A percentile compares a stretch with the other conserved stretches of the same genome.
Evolutionary conservation across 2,113 vertebrate species (phyloP).

Genomic region (Tragulus kanchil): DNA sequence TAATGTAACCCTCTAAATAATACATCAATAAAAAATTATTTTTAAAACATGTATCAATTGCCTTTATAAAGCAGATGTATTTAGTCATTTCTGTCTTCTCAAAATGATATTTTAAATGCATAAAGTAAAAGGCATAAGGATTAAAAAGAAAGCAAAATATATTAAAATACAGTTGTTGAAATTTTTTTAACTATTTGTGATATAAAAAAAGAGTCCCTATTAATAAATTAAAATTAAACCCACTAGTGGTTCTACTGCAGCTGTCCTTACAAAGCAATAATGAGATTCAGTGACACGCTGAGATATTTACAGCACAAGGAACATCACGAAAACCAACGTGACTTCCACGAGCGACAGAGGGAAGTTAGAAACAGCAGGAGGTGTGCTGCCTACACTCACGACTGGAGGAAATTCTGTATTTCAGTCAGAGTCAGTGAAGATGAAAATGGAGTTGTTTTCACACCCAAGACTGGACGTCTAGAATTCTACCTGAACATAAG

Average conservation of each 20-base stretch:
- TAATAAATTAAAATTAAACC: constrained; percentile 28
- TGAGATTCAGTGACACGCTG: neutral
- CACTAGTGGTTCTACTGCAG: neutral
- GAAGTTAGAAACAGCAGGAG: neutral
- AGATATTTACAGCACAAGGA: neutral
- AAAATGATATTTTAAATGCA: neutral
- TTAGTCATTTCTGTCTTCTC: constrained; percentile 12
- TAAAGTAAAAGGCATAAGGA: neutral
- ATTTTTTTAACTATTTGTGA: constrained; percentile 14
- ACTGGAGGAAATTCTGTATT: neutral
- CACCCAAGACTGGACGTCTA: neutral
- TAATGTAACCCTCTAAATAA: neutral
- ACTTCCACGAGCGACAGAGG: neutral
- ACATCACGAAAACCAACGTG: neutral
- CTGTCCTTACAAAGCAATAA: neutral
- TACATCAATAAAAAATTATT: neutral
- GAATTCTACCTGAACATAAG: neutral
- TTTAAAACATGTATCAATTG: neutral
- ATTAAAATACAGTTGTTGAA: neutral
- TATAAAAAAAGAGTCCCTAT: constrained; percentile 27
- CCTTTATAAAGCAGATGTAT: neutral
- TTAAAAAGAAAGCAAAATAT: constrained; percentile 7
- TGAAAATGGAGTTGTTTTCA: neutral
- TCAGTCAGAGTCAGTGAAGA: neutral
- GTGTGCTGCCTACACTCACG: neutral